Evolutionary conservation across 2,797 vertebrate species (phyloP), one percentile per base, ranked within the genome.

Genomic region (Ctenopoma multispine): DNA sequence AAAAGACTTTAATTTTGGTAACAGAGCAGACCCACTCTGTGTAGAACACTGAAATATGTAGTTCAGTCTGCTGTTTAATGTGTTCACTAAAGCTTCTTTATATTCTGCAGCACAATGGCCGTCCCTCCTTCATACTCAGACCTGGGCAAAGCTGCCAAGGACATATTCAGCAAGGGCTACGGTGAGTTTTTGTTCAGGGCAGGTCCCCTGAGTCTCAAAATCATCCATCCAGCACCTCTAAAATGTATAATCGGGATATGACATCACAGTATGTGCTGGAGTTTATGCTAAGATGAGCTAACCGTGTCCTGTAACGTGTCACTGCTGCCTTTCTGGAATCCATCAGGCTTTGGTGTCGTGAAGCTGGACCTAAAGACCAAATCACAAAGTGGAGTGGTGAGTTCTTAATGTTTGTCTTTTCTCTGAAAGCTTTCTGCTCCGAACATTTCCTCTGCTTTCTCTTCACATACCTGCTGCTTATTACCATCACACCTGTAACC

Each of bases 291-390:
- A 29, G 27, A 4, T 29, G 7, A 29, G 27, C 27, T 29, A 29
- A 6, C 27, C 3, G 27, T 29, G 27, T 29, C 27, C 27, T 29
- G 27, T 4, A 29, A 29, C 27, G 4, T 31, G 5, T 31, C 29
- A 0, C 1, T 76, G 7, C 51, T 31, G 5, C n/a, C 4, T 67
- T 53, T 69, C 7, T 82, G 14, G 24, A 49, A 60, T 69, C 69
- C 89, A 77, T 53, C 91, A 99, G 97, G 97, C 70, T 98, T 98
- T 74, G 97, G 97, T 55, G 89, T 96, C 58, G 96, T 99, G 81
- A 99, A 98, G 91, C 89, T 99, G 82, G 97, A 99, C 81, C 75
- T 99, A 77, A 99, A 95, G 94, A 98, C 97, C 79, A 99, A 96
- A 89, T 98, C 97, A 63, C 96, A 96, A 63, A 97, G 92, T 71